Conservation (phyloP, 2,888 invertebrate genomes). For the Labia minor region DNA sequence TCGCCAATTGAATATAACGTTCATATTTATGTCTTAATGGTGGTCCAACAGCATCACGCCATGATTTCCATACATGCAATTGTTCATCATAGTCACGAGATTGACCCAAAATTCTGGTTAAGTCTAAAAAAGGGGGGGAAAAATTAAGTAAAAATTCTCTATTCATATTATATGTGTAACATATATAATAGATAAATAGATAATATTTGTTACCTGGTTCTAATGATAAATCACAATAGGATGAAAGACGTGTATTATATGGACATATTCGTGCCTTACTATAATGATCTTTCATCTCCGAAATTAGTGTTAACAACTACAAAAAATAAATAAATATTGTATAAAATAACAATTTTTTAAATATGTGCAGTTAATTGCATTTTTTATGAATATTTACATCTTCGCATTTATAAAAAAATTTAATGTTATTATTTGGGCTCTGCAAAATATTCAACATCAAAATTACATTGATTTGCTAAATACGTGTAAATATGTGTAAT, state of each 20-base stretch:
- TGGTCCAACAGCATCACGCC: conserved; percentile 69
- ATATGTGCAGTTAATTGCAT: too few relatives aligned
- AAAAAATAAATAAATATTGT: conserved; percentile 28
- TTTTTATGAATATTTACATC: too few relatives aligned
- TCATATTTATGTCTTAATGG: conserved; percentile 63
- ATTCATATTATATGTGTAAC: too few relatives aligned
- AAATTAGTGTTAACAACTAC: conserved; percentile 58
- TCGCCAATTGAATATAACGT: conserved; percentile 66
- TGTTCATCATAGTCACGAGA: conserved; percentile 66
- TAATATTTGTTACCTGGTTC: conserved; percentile 35
- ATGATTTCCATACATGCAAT: conserved; percentile 66
- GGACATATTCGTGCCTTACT: conserved; percentile 62
- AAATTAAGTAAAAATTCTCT: not conserved
- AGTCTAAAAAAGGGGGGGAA: conserved; percentile 48
- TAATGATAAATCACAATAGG: conserved; percentile 36
- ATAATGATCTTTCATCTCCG: conserved; percentile 70
- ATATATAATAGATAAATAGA: not conserved
- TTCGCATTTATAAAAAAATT: too few relatives aligned
- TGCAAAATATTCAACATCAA: too few relatives aligned
- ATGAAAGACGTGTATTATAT: conserved; percentile 37
- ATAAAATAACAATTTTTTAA: not conserved
- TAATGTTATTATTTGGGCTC: too few relatives aligned
- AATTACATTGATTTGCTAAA: too few relatives aligned
- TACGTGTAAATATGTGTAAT: too few relatives aligned
- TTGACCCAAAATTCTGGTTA: conserved; percentile 52